phyloP scores from a whole-genome alignment of 2,113 vertebrate species.

The Rhegmatorhina hoffmannsi region DNA sequence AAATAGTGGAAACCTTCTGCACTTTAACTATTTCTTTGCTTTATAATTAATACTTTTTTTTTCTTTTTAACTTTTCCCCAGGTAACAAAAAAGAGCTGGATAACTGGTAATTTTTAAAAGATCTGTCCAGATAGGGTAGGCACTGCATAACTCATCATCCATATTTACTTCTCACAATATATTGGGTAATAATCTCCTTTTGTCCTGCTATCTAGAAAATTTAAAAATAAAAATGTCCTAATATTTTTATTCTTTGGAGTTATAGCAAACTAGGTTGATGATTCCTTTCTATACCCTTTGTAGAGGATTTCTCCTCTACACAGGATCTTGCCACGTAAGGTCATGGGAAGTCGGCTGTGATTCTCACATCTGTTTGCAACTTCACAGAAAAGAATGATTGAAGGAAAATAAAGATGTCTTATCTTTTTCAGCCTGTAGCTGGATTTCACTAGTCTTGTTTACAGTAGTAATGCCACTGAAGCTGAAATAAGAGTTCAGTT shows the following conservation, averaged over 20 bases:
- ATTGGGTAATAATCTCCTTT: fast-evolving
- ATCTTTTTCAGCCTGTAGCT: background rate
- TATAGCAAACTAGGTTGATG: background rate
- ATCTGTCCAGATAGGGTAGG: background rate
- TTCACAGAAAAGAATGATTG: background rate
- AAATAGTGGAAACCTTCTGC: background rate
- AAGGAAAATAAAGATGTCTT: background rate
- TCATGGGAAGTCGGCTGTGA: background rate
- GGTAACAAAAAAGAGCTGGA: background rate
- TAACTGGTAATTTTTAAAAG: background rate
- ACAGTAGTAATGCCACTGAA: background rate
- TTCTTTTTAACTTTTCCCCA: background rate
- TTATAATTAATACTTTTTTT: background rate
- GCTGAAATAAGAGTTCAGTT: background rate
- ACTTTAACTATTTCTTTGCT: background rate
- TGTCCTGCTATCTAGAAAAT: background rate
- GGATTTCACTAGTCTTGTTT: background rate
- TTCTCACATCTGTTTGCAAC: background rate
- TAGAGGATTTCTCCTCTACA: background rate
- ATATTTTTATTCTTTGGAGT: background rate
- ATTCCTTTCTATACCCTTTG: background rate
- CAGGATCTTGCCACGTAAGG: background rate
- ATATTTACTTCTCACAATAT: background rate
- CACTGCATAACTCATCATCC: fast-evolving
- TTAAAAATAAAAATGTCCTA: background rate